Evolutionary conservation across 1,140 invertebrate species (phyloP).

Genomic region (Rhizoglyphus robini): DNA sequence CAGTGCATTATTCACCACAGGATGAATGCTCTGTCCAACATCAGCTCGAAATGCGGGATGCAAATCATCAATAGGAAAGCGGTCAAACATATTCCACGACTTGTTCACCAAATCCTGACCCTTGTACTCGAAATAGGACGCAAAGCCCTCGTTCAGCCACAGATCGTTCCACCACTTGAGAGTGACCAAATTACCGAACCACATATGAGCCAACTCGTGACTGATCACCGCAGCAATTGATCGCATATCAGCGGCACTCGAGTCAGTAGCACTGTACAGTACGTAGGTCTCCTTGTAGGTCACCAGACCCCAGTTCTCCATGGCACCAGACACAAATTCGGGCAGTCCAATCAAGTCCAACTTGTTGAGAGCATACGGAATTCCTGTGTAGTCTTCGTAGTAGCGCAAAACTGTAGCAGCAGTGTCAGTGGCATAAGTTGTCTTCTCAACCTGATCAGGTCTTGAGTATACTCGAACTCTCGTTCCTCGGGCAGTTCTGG

Average conservation of each 20-base stretch:
- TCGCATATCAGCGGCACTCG: constrained; percentile 54
- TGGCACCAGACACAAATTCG: constrained; percentile 56
- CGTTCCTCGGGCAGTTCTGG: background rate
- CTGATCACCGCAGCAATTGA: constrained; percentile 58
- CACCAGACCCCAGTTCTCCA: constrained; percentile 87
- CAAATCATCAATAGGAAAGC: constrained; percentile 27
- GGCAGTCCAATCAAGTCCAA: constrained; percentile 55
- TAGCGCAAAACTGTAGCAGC: constrained; percentile 13
- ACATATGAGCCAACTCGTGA: constrained; percentile 66
- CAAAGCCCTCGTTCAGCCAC: constrained; percentile 84
- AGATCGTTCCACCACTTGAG: constrained; percentile 74
- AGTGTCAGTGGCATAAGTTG: constrained; percentile 61
- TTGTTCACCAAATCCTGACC: constrained; percentile 43
- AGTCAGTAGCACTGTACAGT: constrained; percentile 50
- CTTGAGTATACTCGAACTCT: constrained; percentile 73
- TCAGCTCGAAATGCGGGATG: constrained; percentile 42
- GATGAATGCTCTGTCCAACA: constrained; percentile 64
- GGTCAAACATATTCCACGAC: constrained; percentile 40
- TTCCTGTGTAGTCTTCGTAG: constrained; percentile 18
- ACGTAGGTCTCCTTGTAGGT: constrained; percentile 64
- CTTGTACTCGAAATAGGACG: constrained; percentile 60
- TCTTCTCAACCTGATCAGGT: constrained; percentile 76
- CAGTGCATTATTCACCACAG: constrained; percentile 63
- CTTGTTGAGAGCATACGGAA: constrained; percentile 18
- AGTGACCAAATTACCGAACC: constrained; percentile 65